Conservation (phyloP, 2,113 vertebrate species). For the Eira barbara region DNA sequence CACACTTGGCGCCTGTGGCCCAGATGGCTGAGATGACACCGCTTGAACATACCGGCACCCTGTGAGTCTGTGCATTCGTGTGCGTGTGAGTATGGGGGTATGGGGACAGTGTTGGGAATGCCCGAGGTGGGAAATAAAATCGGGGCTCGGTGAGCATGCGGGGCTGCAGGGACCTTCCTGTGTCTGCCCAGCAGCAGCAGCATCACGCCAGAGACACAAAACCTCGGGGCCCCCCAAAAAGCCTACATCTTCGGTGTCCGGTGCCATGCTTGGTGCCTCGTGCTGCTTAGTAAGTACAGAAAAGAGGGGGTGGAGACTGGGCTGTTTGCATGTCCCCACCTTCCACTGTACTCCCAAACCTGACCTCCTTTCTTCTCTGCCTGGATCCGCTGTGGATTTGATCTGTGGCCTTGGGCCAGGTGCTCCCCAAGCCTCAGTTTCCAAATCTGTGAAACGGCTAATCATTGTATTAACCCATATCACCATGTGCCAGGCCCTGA, state of each 20-base stretch:
- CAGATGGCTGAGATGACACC: slow-evolving; percentile 8
- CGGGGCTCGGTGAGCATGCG: neutral
- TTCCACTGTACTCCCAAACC: neutral
- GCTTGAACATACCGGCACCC: neutral
- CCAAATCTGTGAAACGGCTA: neutral
- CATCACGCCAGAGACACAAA: neutral
- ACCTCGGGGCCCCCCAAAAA: neutral
- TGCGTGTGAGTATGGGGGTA: neutral
- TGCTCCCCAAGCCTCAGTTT: slow-evolving; percentile 23
- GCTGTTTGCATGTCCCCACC: neutral
- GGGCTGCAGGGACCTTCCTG: neutral
- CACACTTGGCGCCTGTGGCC: rapidly evolving
- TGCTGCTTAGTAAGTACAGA: neutral
- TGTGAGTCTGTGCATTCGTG: neutral
- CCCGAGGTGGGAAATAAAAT: neutral
- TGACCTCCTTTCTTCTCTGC: neutral
- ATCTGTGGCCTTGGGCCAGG: neutral
- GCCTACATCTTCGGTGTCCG: neutral
- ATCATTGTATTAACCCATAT: neutral
- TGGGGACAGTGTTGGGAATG: neutral
- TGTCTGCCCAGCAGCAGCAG: neutral
- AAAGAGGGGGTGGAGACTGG: neutral
- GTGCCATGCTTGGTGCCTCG: neutral
- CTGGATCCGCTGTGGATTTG: neutral
- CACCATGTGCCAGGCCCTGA: neutral